Evolutionary conservation across 2,888 invertebrate genomes (phyloP).

Genomic region (Antitype chi): DNA sequence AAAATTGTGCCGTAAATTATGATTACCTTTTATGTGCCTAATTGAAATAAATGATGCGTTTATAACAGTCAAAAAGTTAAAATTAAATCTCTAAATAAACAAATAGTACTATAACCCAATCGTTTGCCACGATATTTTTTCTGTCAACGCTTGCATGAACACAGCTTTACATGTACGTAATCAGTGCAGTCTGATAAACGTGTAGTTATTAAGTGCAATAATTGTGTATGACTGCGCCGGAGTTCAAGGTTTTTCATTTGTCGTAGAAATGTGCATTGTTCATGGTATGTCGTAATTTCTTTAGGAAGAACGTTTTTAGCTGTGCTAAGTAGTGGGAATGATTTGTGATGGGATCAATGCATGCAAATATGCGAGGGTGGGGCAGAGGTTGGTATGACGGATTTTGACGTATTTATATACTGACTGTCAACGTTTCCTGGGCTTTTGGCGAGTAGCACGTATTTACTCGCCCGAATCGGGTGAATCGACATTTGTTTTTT

Average conservation of each 20-base stretch:
- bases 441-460: no score
- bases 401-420: not conserved
- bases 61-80: not conserved
- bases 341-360: slow-evolving; percentile 19
- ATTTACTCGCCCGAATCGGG: no score
- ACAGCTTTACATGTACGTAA: slow-evolving; percentile 43
- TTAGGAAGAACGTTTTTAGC: slow-evolving; percentile 15
- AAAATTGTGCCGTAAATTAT: not conserved
- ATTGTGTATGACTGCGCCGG: slow-evolving; percentile 44
- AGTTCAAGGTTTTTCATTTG: slow-evolving; percentile 63
- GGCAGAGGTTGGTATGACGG: no score
- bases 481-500: no score
- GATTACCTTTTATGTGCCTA: not conserved
- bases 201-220: slow-evolving; percentile 60
- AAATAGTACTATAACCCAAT: not conserved
- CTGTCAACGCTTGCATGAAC: not conserved
- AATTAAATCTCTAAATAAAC: not conserved
- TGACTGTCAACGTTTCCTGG: not conserved
- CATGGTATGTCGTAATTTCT: slow-evolving; percentile 34
- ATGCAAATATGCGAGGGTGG: not conserved
- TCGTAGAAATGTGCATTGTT: slow-evolving; percentile 40
- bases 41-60: not conserved
- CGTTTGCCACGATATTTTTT: not conserved
- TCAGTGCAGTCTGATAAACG: slow-evolving; percentile 59
- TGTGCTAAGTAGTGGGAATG: slow-evolving; percentile 25